phyloP scores from a whole-genome alignment of 1,140 invertebrate species.

The Ladona fulva region DNA sequence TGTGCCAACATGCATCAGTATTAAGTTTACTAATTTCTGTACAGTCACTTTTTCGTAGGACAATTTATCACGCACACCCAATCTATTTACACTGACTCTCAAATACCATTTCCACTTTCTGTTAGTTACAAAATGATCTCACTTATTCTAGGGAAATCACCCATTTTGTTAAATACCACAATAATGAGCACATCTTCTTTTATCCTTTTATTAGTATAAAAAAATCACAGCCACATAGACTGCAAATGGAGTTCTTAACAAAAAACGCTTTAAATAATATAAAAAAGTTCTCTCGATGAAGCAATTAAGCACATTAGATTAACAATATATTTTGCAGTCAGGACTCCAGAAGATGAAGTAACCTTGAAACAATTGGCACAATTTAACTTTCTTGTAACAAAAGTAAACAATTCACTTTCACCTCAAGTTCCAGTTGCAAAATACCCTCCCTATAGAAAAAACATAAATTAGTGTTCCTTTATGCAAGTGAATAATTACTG shows the following conservation, averaged over 20 bases:
- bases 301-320: background rate
- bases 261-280: background rate
- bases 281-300: background rate
- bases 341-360: background rate
- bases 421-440: background rate
- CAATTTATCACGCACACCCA: background rate
- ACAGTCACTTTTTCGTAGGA: background rate
- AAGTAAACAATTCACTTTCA: background rate
- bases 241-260: slow-evolving; percentile 1
- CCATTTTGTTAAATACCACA: background rate
- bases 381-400: background rate
- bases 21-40: background rate
- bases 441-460: background rate
- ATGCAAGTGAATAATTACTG: background rate
- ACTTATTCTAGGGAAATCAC: background rate
- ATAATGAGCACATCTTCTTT: background rate
- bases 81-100: background rate
- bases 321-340: background rate
- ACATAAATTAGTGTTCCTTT: background rate
- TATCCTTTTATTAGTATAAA: slow-evolving; percentile 1
- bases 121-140: background rate
- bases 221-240: slow-evolving; percentile 9
- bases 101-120: background rate
- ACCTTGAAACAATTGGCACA: background rate
- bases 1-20: background rate